Conservation (phyloP, 2,888 invertebrate genomes). For the Bellardia pandia region DNA sequence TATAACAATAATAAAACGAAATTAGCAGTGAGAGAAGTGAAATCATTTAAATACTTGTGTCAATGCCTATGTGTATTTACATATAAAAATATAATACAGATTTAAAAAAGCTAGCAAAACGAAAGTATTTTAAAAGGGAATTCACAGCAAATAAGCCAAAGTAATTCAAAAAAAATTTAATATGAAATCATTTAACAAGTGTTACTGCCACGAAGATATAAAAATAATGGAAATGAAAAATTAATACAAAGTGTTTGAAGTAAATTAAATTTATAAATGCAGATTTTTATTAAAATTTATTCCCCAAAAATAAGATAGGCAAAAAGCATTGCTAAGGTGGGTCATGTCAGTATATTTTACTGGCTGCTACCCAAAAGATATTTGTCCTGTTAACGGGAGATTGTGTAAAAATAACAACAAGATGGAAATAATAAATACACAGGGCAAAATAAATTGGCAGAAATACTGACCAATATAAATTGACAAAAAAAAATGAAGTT, state of each 20-base stretch:
- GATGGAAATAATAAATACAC: constrained; percentile 25
- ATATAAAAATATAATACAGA: constrained; percentile 30
- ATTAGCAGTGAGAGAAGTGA: constrained; percentile 49
- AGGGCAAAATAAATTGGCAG: constrained; percentile 3
- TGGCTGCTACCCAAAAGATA: background rate
- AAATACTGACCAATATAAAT: background rate
- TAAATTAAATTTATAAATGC: constrained; percentile 11
- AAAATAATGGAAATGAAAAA: background rate
- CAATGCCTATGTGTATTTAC: constrained; percentile 14
- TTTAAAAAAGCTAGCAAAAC: constrained; percentile 10
- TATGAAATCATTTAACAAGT: background rate
- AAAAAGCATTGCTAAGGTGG: background rate
- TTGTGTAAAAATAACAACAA: constrained; percentile 13
- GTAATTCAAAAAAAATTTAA: constrained; percentile 21
- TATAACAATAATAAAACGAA: constrained; percentile 40
- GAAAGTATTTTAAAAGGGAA: constrained; percentile 13
- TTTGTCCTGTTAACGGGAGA: constrained; percentile 6
- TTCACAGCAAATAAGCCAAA: constrained; percentile 16
- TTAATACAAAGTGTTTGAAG: background rate
- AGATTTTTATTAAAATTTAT: constrained; percentile 10
- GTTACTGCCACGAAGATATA: background rate
- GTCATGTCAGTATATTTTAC: background rate
- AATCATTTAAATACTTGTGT: constrained; percentile 47
- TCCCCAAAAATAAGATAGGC: background rate
- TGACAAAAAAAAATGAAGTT: constrained; percentile 18